phyloP scores from a whole-genome alignment of 2,888 invertebrate genomes.

The Exocentrus adspersus region DNA sequence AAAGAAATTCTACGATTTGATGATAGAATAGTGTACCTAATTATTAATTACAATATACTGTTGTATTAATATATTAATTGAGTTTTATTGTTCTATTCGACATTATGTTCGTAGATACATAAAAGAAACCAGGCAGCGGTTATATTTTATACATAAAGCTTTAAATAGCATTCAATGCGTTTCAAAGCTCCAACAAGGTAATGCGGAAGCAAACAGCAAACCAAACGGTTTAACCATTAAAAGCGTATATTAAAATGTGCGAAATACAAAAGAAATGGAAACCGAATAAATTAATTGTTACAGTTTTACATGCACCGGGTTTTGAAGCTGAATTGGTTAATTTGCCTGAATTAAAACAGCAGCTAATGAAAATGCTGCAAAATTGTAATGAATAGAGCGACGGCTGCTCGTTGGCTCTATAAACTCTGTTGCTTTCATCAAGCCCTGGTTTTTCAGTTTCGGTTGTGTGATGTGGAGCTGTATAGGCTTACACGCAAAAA shows the following conservation, averaged over 20 bases:
- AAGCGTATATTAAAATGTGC: neutral
- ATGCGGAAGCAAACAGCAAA: conserved; percentile 3
- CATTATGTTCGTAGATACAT: no score
- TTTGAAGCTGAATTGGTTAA: conserved; percentile 26
- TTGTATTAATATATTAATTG: no score
- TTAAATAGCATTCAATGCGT: no score
- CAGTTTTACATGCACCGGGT: conserved; percentile 8
- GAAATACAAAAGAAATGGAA: conserved; percentile 4
- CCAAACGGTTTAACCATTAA: neutral
- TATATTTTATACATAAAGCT: no score
- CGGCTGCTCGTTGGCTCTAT: conserved; percentile 15
- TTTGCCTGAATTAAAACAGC: conserved; percentile 30
- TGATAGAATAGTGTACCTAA: no score
- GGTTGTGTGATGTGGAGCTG: neutral
- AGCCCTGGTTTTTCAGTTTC: conserved; percentile 6
- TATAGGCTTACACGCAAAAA: no score
- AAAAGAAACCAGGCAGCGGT: no score
- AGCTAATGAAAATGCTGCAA: conserved; percentile 33
- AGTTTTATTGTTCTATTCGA: no score
- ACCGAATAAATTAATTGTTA: conserved; percentile 12
- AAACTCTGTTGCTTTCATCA: conserved; percentile 16
- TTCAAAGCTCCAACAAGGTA: no score
- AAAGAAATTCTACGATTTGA: no score
- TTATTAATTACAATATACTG: no score
- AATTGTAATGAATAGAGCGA: conserved; percentile 35